Base-by-base conservation (phyloP, 2,888 invertebrate genomes). In the Platycnemis pennipes region DNA sequence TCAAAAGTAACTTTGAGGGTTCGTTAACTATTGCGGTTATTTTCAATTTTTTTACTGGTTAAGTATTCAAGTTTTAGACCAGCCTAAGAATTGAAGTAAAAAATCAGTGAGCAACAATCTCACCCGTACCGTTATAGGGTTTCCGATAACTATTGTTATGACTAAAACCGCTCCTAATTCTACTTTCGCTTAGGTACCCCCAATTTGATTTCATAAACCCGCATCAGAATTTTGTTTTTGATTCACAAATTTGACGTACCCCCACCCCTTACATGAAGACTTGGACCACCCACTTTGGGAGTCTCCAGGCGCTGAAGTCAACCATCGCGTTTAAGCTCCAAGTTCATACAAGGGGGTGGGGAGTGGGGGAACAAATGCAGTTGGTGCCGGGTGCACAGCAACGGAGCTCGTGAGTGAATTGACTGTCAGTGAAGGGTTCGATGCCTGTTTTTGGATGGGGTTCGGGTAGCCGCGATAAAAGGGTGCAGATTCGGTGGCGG, bases 361-460 rank as follows among this genome's bases (percentile, higher is more conserved):
- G 26, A 8, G 37, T 77, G 26, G 5, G 31, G 77, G 13, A 8
- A 37, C 31, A 77, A 77, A 77, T 77, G 31, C 16, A 3, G 77
- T 37, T 37, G 77, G 2, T 26, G 26, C 77, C 37, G 77, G 77
- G 77, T 77, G 77, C 37, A 37, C 2, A 16, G 77, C 31, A 37
- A 13, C 77, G 77, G 77, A 77, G 37, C 16, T 37, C 77, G 37
- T 31, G 16, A 37, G 37, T 16, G 77, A 77, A 77, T 77, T 37
- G 37, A 77, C 77, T 77, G 37, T 77, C 77, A 37, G 77, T 26
- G 77, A 77, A 77, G 77, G 77, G 77, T 77, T 77, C 77, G 77
- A 77, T 77, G 77, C 16, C 77, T 77, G 77, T 77, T 77, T 37
- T 37, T 31, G 63, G 63, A 63, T 63, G 63, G 77, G 77, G 63